A percentile compares a stretch with the other conserved stretches of the same genome.
Conservation (phyloP, 2,113 vertebrate genomes). For the Saguinus midas region DNA sequence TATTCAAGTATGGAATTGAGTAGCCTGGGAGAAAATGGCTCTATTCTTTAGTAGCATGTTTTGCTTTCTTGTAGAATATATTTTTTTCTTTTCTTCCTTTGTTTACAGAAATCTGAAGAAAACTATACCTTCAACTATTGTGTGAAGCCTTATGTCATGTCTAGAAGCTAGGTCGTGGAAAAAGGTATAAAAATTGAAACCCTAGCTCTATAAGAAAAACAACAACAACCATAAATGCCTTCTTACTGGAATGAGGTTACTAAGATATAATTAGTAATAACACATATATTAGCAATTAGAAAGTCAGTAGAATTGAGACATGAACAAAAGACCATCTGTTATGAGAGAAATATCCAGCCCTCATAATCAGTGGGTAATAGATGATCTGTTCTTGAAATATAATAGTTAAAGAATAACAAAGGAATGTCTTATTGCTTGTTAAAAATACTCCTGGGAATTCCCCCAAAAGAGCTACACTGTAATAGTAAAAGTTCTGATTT, state of each 20-base stretch:
- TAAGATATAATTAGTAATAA: constrained; percentile 80
- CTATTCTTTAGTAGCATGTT: constrained; percentile 28
- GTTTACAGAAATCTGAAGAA: constrained; percentile 38
- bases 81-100: neutral
- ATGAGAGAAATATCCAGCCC: constrained; percentile 76
- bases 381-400: constrained; percentile 65
- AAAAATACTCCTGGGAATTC: constrained; percentile 79
- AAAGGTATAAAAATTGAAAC: constrained; percentile 51
- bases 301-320: constrained; percentile 73
- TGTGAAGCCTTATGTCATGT: constrained; percentile 21
- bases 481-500: constrained; percentile 75
- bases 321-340: constrained; percentile 82
- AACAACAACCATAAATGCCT: constrained; percentile 63
- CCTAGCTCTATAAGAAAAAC: constrained; percentile 64
- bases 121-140: constrained; percentile 3
- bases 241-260: constrained; percentile 67
- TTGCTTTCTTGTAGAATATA: neutral
- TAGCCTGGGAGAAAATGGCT: neutral
- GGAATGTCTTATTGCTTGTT: constrained; percentile 67
- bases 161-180: constrained; percentile 35
- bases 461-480: constrained; percentile 68
- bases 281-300: constrained; percentile 80
- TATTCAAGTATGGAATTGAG: constrained; percentile 38
- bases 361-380: constrained; percentile 73
- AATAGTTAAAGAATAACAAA: constrained; percentile 70